phyloP scores from a whole-genome alignment of 2,888 invertebrate species.

The Salticus scenicus region DNA sequence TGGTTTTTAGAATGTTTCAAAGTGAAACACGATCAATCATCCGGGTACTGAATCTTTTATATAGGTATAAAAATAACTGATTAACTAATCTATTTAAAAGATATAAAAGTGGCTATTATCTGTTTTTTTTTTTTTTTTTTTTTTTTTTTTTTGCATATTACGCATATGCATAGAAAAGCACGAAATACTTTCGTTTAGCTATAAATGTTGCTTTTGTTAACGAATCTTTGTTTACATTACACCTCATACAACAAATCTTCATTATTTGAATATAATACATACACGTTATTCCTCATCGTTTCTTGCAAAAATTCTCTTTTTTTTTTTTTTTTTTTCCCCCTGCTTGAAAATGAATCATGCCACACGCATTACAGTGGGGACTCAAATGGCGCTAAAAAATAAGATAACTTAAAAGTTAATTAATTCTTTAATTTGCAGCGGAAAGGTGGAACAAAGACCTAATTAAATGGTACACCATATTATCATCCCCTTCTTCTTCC shows the following conservation, averaged over 20 bases:
- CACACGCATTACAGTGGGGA: neutral
- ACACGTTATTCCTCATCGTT: neutral
- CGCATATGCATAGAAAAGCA: no score
- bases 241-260: neutral
- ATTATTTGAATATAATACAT: neutral
- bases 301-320: neutral
- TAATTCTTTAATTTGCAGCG: slow-evolving; percentile 68
- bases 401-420: slow-evolving; percentile 59
- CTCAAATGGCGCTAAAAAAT: slow-evolving; percentile 16
- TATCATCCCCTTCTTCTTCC: slow-evolving; percentile 8
- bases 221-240: no score
- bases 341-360: slow-evolving; percentile 2
- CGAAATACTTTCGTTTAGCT: no score
- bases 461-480: slow-evolving; percentile 51
- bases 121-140: no score
- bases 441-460: slow-evolving; percentile 39
- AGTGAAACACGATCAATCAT: no score
- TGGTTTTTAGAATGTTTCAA: no score
- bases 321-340: neutral
- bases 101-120: no score
- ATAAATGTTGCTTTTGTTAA: no score
- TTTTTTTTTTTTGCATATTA: no score
- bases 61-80: no score
- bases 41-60: no score
- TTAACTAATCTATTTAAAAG: no score